Evolutionary conservation across 2,888 invertebrate species (phyloP).

Genomic region (Parthenolecanium corni): DNA sequence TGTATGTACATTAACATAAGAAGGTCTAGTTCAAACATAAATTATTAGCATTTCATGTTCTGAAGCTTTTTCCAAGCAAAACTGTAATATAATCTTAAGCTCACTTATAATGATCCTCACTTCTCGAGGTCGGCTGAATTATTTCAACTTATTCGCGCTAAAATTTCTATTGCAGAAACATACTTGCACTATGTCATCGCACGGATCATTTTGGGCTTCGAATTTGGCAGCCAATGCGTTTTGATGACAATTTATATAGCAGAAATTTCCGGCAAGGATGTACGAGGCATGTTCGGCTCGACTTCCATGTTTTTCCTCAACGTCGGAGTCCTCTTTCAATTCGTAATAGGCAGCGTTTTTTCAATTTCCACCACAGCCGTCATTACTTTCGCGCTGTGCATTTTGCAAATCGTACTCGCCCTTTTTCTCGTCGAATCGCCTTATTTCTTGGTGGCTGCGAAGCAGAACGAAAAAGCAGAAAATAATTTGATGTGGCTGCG

Average conservation of each 20-base stretch:
- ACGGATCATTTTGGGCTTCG: slow-evolving; percentile 3
- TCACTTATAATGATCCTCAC: too few species aligned
- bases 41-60: too few species aligned
- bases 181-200: not conserved
- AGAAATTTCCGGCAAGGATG: not conserved
- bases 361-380: not conserved
- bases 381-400: not conserved
- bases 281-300: slow-evolving; percentile 9
- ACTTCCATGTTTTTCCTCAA: not conserved
- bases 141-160: too few species aligned
- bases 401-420: not conserved
- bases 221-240: not conserved
- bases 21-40: too few species aligned
- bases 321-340: slow-evolving; percentile 8
- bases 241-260: slow-evolving; percentile 8
- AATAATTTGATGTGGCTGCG: slow-evolving; percentile 1
- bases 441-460: not conserved
- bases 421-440: slow-evolving; percentile 19
- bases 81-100: too few species aligned
- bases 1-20: too few species aligned
- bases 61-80: too few species aligned
- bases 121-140: too few species aligned
- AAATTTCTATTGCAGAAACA: not conserved
- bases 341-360: slow-evolving; percentile 9
- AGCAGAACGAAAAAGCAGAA: not conserved